Conservation (phyloP, 1,140 invertebrate genomes). For the Coptotermes formosanus region DNA sequence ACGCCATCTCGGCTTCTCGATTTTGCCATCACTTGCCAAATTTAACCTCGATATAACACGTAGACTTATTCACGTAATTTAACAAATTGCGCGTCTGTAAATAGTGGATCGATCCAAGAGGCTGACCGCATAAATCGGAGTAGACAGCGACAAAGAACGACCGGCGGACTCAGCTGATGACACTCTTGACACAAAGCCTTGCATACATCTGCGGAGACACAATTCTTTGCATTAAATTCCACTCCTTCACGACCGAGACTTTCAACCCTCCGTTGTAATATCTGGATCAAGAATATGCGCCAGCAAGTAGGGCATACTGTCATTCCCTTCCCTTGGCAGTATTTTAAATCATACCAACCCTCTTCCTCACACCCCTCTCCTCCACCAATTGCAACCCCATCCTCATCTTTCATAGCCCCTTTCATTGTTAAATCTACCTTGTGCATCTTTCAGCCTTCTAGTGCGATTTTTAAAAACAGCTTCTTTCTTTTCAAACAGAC, state of each 20-base stretch:
- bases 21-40: no score
- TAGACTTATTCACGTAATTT: no score
- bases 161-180: no score
- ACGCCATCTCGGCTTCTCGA: no score
- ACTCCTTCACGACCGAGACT: not conserved
- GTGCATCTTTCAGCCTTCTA: slow-evolving; percentile 24
- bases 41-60: no score
- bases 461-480: slow-evolving; percentile 19
- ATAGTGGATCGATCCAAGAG: no score
- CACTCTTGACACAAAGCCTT: no score
- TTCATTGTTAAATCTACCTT: slow-evolving; percentile 30
- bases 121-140: no score
- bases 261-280: not conserved
- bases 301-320: not conserved
- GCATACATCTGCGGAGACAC: not conserved
- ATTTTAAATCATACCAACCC: slow-evolving; percentile 16
- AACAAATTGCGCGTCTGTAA: no score
- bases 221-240: no score
- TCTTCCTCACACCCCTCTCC: slow-evolving; percentile 1
- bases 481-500: slow-evolving; percentile 22
- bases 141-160: no score
- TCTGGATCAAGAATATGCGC: not conserved
- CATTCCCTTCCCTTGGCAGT: not conserved
- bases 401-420: slow-evolving; percentile 22
- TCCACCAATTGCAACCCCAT: not conserved